These are phyloP conservation scores for Drosophila biarmipes DNA, from an alignment of 1,140 invertebrate genomes.

Conservation along the genomic window DNA sequence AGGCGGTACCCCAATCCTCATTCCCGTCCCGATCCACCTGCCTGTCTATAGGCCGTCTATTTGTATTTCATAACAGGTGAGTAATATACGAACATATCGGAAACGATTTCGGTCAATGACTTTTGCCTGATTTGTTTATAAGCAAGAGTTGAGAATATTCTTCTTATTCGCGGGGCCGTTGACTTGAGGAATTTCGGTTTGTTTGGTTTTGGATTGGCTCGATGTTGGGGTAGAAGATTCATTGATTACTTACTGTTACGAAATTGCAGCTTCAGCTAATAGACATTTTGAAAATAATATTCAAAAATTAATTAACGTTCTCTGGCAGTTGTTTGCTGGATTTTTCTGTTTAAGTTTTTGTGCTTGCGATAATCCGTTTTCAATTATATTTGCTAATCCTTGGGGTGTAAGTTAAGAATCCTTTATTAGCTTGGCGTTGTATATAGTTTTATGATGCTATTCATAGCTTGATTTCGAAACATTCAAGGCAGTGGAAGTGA, in stretches of 20 bases:
- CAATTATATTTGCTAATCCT: conserved; percentile 22
- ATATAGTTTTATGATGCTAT: not conserved
- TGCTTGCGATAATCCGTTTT: conserved; percentile 34
- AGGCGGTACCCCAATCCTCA: not conserved
- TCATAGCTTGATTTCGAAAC: not conserved
- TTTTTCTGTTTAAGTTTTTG: not conserved
- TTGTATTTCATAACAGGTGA: conserved; percentile 79
- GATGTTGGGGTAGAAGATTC: conserved; percentile 46
- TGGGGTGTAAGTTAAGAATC: conserved; percentile 18
- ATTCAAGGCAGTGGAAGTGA: not conserved
- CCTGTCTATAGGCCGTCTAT: conserved; percentile 56
- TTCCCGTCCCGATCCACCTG: conserved; percentile 1
- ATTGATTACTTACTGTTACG: conserved; percentile 70
- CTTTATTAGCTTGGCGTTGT: conserved; percentile 27
- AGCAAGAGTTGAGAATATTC: conserved; percentile 72
- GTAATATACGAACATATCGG: conserved; percentile 69
- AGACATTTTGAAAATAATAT: conserved; percentile 42
- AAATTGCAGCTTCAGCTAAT: conserved; percentile 62
- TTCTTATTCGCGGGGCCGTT: conserved; percentile 65
- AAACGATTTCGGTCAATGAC: conserved; percentile 81
- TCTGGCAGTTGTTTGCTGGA: conserved; percentile 4
- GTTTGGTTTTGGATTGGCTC: conserved; percentile 27
- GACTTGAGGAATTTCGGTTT: conserved; percentile 62
- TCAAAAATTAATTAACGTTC: conserved; percentile 22
- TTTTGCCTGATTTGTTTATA: conserved; percentile 80